Evolutionary conservation across 2,888 invertebrate species (phyloP), one percentile per base, ranked within the genome.

Genomic region (Holacanthella duospinosa): DNA sequence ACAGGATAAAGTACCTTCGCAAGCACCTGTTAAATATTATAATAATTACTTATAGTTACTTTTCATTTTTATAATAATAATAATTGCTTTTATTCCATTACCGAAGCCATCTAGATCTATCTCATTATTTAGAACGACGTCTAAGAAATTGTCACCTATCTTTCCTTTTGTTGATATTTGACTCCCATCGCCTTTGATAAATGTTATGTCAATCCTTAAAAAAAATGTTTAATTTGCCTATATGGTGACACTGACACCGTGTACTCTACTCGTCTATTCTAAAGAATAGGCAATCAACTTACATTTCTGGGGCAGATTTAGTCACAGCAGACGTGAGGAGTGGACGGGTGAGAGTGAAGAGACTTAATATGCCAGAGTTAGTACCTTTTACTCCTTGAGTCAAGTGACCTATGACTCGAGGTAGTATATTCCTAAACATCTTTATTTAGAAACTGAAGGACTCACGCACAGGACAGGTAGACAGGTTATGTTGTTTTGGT

Each of bases 1-100:
- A 77, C 97, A 97, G 0, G 96, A 93, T 12, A 97, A 80, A 0
- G 96, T 96, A 36, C 96, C 96, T 79, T 93, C 93, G 76, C 93
- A 94, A 2, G 93, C 93, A 28, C 93, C 82, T 82, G 58, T 21
- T 1, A 62, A 28, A 60, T n/a, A 60, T 53, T 27, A 44, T 6
- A 60, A 28, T 53, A 27, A 44, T 16, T 6, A n/a, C n/a, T n/a
- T n/a, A n/a, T n/a, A n/a, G n/a, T n/a, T n/a, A n/a, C n/a, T n/a
- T n/a, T n/a, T n/a, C n/a, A n/a, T n/a, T n/a, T n/a, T n/a, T n/a
- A n/a, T n/a, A n/a, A n/a, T n/a, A n/a, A n/a, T n/a, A n/a, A n/a
- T n/a, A n/a, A n/a, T n/a, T n/a, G n/a, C n/a, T n/a, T n/a, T n/a
- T n/a, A n/a, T n/a, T n/a, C n/a, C n/a, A 9, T 63, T 75, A 82